Percentiles rank a stretch among this genome's conserved stretches.
These are phyloP conservation scores for Acanthopagrus latus DNA, from an alignment of 2,797 vertebrate species.

Conservation along the genomic window DNA sequence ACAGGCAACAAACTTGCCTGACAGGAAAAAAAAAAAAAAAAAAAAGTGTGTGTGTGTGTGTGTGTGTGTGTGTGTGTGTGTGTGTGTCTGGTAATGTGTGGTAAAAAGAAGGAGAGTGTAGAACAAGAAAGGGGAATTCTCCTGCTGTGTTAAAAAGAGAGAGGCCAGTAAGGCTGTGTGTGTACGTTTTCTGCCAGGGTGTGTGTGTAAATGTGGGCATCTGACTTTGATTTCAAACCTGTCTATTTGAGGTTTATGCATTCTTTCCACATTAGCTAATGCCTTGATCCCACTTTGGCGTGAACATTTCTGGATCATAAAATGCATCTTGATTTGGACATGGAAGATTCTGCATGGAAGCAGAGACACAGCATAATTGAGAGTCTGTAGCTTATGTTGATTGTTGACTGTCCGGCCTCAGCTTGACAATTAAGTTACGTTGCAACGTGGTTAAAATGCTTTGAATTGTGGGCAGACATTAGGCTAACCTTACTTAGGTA, in stretches of 20 bases:
- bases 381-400: too few relatives aligned
- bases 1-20: constrained; percentile 43
- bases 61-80: constrained; percentile 6
- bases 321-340: too few relatives aligned
- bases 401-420: too few relatives aligned
- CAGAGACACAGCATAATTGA: too few relatives aligned
- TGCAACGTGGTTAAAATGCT: too few relatives aligned
- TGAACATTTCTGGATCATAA: too few relatives aligned
- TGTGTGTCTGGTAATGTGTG: not conserved
- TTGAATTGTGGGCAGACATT: too few relatives aligned
- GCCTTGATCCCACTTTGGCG: too few relatives aligned
- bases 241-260: not conserved
- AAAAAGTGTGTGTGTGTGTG: not conserved
- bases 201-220: constrained; percentile 15
- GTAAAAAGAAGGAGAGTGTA: constrained; percentile 14
- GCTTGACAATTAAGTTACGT: too few relatives aligned
- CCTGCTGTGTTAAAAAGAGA: constrained; percentile 73
- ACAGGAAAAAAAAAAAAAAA: constrained; percentile 12
- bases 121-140: constrained; percentile 37
- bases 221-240: constrained; percentile 51
- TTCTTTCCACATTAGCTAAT: not conserved
- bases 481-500: too few relatives aligned
- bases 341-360: too few relatives aligned
- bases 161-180: constrained; percentile 43
- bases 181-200: not conserved